phyloP scores from a whole-genome alignment of 2,797 vertebrate species.

The Taeniopygia guttata region DNA sequence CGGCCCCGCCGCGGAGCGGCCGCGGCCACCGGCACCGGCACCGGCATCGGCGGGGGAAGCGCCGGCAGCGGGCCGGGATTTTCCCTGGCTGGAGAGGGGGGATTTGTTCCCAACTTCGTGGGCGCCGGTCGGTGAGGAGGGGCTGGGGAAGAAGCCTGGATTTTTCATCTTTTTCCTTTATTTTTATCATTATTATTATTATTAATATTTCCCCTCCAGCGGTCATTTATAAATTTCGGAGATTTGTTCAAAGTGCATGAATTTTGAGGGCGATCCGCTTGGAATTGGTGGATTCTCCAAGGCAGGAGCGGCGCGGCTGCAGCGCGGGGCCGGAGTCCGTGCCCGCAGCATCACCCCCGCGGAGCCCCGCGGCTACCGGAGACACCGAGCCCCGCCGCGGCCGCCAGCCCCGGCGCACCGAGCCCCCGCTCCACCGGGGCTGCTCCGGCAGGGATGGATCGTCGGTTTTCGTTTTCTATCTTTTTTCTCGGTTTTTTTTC shows the following conservation, averaged over 20 bases:
- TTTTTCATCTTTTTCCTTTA: neutral
- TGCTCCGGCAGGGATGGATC: neutral
- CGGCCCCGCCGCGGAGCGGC: neutral
- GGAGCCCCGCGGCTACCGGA: neutral
- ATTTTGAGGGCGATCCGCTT: neutral
- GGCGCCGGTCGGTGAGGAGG: conserved; percentile 14
- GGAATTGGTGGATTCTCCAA: neutral
- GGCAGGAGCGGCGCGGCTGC: neutral
- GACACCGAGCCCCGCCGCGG: neutral
- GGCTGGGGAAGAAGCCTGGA: neutral
- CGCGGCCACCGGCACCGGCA: neutral
- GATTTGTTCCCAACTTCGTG: conserved; percentile 33
- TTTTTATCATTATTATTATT: neutral
- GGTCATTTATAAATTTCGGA: neutral
- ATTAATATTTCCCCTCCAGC: neutral
- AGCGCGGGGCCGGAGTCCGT: neutral
- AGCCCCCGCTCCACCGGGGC: neutral
- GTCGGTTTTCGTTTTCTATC: neutral
- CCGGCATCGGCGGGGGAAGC: neutral
- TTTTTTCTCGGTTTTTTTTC: neutral
- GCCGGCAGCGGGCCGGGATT: conserved; percentile 14
- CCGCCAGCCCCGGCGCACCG: neutral
- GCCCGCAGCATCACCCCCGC: neutral
- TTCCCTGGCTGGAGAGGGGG: neutral
- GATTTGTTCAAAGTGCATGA: conserved; percentile 13